Percentiles rank a stretch among this genome's conserved stretches.
Conservation (phyloP, 64 coral and sea anemone species). For the Actinia equina region DNA sequence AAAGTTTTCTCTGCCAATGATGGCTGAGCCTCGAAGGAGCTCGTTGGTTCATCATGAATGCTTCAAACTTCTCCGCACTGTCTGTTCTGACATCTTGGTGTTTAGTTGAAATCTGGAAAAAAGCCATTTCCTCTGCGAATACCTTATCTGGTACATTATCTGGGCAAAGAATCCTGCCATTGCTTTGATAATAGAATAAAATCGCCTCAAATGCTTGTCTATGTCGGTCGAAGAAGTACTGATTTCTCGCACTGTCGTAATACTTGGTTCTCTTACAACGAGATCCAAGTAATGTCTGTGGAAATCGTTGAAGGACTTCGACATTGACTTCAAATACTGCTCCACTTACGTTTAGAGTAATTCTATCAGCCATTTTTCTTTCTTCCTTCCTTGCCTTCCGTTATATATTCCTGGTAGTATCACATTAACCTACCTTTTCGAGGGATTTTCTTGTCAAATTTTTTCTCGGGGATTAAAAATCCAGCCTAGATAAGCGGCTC, state of each 20-base stretch:
- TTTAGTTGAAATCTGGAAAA: constrained; percentile 65
- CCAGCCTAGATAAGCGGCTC: not conserved
- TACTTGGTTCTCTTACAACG: constrained; percentile 67
- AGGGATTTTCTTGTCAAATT: not conserved
- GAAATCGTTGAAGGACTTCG: constrained; percentile 47
- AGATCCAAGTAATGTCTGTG: constrained; percentile 67
- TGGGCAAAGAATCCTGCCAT: constrained; percentile 73
- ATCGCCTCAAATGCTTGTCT: constrained; percentile 86
- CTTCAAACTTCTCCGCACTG: constrained; percentile 34
- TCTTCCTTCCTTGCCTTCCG: not conserved
- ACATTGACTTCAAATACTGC: constrained; percentile 72
- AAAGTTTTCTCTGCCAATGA: constrained; percentile 59
- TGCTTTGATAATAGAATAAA: constrained; percentile 87
- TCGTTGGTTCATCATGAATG: constrained; percentile 44
- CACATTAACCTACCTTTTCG: not conserved
- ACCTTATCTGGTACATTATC: constrained; percentile 80
- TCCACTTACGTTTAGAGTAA: constrained; percentile 78
- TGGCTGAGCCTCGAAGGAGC: constrained; percentile 23
- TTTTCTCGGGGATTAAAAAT: not conserved
- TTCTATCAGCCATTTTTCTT: constrained; percentile 1
- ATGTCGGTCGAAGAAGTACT: constrained; percentile 89
- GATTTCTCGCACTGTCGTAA: constrained; percentile 50
- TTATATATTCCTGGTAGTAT: not conserved
- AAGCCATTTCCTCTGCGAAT: constrained; percentile 89
- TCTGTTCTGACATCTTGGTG: not conserved